Conservation (phyloP, 2,797 vertebrate genomes). For the Psittacula derbiana region DNA sequence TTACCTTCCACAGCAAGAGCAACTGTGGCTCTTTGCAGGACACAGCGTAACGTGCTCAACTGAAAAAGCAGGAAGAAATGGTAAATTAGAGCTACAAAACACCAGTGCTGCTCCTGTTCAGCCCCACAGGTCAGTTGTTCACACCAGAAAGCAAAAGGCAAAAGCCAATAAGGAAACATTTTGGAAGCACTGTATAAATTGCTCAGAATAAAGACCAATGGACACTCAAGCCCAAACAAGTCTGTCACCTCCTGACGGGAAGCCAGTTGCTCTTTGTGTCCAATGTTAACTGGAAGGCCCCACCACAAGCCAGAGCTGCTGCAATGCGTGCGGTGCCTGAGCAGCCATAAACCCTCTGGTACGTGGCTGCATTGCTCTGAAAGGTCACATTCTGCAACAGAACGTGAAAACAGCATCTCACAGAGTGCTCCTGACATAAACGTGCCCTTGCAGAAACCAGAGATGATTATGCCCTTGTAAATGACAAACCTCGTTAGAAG, state of each 20-base stretch:
- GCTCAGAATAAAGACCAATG: background rate
- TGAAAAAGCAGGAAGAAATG: background rate
- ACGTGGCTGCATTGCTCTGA: background rate
- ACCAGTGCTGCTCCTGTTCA: background rate
- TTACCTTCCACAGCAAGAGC: constrained; percentile 32
- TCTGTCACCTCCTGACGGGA: fast-evolving
- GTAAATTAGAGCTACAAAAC: background rate
- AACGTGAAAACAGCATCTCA: background rate
- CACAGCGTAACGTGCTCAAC: background rate
- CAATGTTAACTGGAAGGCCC: background rate
- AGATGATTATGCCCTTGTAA: constrained; percentile 13
- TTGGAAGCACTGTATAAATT: background rate
- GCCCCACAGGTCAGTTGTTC: background rate
- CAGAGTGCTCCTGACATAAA: background rate
- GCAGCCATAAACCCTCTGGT: background rate
- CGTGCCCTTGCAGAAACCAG: background rate
- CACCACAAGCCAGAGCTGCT: background rate
- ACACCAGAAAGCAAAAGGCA: background rate
- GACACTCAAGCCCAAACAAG: background rate
- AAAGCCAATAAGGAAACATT: background rate
- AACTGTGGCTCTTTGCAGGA: background rate
- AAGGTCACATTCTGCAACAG: background rate
- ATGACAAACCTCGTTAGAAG: constrained; percentile 20
- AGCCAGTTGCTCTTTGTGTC: background rate
- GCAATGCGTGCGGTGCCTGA: fast-evolving